Evolutionary conservation across 2,113 vertebrate species (phyloP), one percentile per base, ranked within the genome.

Genomic region (Bos javanicus): DNA sequence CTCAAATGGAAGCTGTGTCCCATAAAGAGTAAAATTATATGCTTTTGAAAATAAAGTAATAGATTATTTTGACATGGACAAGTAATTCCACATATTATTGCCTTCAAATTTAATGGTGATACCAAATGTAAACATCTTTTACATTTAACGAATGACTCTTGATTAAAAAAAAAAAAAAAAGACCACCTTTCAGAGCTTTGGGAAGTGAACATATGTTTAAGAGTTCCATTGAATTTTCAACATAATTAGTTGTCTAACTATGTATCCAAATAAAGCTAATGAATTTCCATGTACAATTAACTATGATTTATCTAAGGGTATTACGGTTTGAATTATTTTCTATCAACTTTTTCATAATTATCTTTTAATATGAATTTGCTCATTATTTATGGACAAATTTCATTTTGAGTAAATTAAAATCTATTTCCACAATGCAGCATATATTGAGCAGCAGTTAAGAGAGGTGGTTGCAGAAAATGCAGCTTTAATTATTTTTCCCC

Each of bases 251-350:
- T 39, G 50, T 94, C 52, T 94, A 97, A 95, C 43, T 97, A 43
- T 60, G 56, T 90, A 95, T 96, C 48, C 54, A 97, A 97, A 95
- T 76, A 59, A 84, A 84, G 39, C 19, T 85, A 97, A 97, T 96
- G 76, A 19, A 94, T 96, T 97, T 89, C 57, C 48, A 71, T 54
- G 15, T 97, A 80, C 2, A 89, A 84, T 97, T 94, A 95, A 84
- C 78, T 87, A 78, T 97, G 93, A 97, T 96, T 97, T 97, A 98
- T 96, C 30, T 88, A 87, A 90, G 48, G 74, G 7, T 50, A 91
- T 91, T 96, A 12, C 23, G 78, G 4, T 91, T 64, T 33, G n/a
- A 95, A 95, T 87, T 93, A 5, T 90, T 96, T 93, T 93, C 86
- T 88, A 82, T 88, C 86, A 94, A 13, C 81, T 96, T 97, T 56